Evolutionary conservation across 2,888 invertebrate genomes (phyloP).

Genomic region (Deladenus siricidicola): DNA sequence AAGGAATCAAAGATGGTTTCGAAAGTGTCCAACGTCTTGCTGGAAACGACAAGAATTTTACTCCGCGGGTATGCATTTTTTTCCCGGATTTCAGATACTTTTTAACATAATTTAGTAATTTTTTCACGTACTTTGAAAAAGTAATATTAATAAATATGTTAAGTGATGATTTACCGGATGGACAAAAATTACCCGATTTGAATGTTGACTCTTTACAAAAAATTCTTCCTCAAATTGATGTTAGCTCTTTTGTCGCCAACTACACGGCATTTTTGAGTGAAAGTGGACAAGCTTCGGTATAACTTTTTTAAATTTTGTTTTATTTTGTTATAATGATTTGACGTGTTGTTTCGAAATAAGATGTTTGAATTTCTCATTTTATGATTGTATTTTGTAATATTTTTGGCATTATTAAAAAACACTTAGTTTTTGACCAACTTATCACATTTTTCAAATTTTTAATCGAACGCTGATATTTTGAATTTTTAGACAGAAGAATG

Average conservation of each 20-base stretch:
- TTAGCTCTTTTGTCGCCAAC: conserved; percentile 46
- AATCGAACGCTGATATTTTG: neutral
- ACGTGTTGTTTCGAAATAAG: too few species aligned
- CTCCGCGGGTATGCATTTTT: conserved; percentile 29
- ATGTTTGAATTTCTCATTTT: neutral
- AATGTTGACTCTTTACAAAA: conserved; percentile 45
- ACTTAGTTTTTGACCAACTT: neutral
- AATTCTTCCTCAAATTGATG: conserved; percentile 39
- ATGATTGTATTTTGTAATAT: neutral
- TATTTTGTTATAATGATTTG: too few species aligned
- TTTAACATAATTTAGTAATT: neutral
- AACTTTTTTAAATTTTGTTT: neutral
- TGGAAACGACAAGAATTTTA: conserved; percentile 49
- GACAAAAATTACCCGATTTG: conserved; percentile 43
- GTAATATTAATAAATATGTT: conserved; percentile 5
- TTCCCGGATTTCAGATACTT: neutral
- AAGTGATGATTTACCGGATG: conserved; percentile 40
- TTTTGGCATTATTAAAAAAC: neutral
- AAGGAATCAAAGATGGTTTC: conserved; percentile 40
- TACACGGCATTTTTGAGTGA: conserved; percentile 48
- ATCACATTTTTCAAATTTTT: neutral
- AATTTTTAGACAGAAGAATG: conserved; percentile 30
- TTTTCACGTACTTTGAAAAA: neutral
- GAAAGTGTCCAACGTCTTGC: conserved; percentile 44
- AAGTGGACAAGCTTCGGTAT: conserved; percentile 31